Percentiles rank a stretch among this genome's conserved stretches.
phyloP scores from a whole-genome alignment of 2,888 invertebrate species.

The Eilema griseolum region DNA sequence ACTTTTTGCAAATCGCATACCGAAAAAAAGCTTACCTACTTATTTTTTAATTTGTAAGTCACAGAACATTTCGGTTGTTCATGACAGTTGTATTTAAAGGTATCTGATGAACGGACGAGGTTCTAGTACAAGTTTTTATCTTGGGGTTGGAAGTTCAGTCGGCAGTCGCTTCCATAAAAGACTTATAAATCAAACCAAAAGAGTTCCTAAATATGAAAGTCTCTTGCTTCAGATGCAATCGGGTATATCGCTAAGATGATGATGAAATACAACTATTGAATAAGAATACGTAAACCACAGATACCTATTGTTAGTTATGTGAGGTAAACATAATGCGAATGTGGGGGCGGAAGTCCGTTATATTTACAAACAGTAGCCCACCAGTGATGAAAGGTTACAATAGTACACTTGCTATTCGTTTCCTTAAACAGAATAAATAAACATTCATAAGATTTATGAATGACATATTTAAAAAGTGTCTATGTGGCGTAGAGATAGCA shows the following conservation, averaged over 20 bases:
- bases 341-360: conserved; percentile 3
- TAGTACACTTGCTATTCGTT: neutral
- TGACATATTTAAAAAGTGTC: neutral
- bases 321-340: neutral
- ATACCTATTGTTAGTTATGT: neutral
- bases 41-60: too few species aligned
- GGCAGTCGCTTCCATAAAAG: too few species aligned
- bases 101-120: too few species aligned
- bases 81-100: too few species aligned
- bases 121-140: too few species aligned
- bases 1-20: too few species aligned
- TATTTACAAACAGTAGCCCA: conserved; percentile 15
- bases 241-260: neutral
- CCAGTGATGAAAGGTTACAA: neutral
- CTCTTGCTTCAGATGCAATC: neutral
- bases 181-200: neutral
- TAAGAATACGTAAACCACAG: neutral
- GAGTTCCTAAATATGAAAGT: neutral
- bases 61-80: too few species aligned
- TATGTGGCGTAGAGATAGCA: neutral
- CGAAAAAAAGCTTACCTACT: too few species aligned
- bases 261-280: neutral
- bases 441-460: neutral
- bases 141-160: too few species aligned
- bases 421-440: neutral